Evolutionary conservation across 2,888 invertebrate species (phyloP), one percentile per base, ranked within the genome.

Genomic region (Smittia aterrima): DNA sequence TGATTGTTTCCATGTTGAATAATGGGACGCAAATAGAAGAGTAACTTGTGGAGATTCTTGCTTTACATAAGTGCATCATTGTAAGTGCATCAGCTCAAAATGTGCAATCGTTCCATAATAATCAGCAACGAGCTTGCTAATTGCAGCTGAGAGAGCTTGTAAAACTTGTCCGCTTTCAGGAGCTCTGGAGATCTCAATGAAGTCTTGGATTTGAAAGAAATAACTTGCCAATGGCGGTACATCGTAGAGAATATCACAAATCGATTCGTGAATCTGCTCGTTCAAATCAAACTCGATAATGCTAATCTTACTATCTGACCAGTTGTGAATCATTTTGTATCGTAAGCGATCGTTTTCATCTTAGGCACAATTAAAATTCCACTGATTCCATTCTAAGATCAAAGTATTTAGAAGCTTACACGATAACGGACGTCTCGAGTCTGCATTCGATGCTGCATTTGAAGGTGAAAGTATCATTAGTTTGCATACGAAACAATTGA

Each of bases 21-120:
- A 22, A 93, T 93, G 3, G 95, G 92, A 79, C 95, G 91, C 75
- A 96, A 86, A 82, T 92, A 95, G 83, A 93, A 96, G 89, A 95
- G 92, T 78, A 97, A 82, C 82, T 95, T 95, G 80, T 95, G 93
- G 58, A 97, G 84, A 74, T 91, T 88, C 89, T 3, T 90, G 89
- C 40, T 87, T 85, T n/a, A n/a, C n/a, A n/a, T n/a, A n/a, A n/a
- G n/a, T n/a, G n/a, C n/a, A n/a, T n/a, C n/a, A n/a, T n/a, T n/a
- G n/a, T 76, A 87, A 84, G 77, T 90, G 88, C 80, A 95, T 92
- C 2, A 88, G 89, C 83, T 96, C 96, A 77, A 96, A 81, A 82
- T 96, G 94, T 3, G 92, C 90, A 73, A 95, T 85, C 81, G 95
- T 89, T 24, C 92, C 89, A 82, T 88, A 91, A 82, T 92, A 93